phyloP scores from a whole-genome alignment of 2,888 invertebrate species.

The Tenthredo scrophulariae region DNA sequence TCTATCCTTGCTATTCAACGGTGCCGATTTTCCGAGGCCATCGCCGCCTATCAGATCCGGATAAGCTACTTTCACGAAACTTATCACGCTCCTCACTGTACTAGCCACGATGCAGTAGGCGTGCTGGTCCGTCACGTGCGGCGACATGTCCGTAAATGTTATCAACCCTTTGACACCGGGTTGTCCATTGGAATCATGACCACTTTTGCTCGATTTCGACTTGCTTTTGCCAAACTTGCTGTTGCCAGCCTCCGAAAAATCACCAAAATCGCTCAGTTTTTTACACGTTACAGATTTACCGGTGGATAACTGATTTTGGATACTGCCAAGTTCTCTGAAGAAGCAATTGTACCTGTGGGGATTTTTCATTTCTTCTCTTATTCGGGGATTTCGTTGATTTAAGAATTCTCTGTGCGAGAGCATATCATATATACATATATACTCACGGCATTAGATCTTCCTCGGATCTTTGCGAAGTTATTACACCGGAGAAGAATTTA shows the following conservation, averaged over 20 bases:
- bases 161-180: slow-evolving; percentile 53
- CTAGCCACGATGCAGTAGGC: slow-evolving; percentile 82
- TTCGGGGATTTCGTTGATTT: neutral
- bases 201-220: slow-evolving; percentile 32
- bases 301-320: slow-evolving; percentile 79
- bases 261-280: slow-evolving; percentile 39
- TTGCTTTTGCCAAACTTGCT: slow-evolving; percentile 47
- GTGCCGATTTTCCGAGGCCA: slow-evolving; percentile 81
- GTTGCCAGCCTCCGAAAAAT: slow-evolving; percentile 20
- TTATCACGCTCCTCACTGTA: slow-evolving; percentile 82
- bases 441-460: slow-evolving; percentile 70
- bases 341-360: slow-evolving; percentile 80
- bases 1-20: slow-evolving; percentile 81
- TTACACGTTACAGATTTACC: slow-evolving; percentile 72
- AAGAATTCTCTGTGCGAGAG: neutral
- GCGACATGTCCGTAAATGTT: slow-evolving; percentile 58
- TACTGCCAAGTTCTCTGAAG: slow-evolving; percentile 81
- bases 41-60: slow-evolving; percentile 86
- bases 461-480: slow-evolving; percentile 70
- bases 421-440: neutral
- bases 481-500: slow-evolving; percentile 72
- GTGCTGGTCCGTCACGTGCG: slow-evolving; percentile 61
- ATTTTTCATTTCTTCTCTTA: neutral
- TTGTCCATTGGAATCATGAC: slow-evolving; percentile 23
- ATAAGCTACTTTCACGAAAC: slow-evolving; percentile 87